Evolutionary conservation across 2,113 vertebrate genomes (phyloP).

Genomic region (Halichoeres trimaculatus): DNA sequence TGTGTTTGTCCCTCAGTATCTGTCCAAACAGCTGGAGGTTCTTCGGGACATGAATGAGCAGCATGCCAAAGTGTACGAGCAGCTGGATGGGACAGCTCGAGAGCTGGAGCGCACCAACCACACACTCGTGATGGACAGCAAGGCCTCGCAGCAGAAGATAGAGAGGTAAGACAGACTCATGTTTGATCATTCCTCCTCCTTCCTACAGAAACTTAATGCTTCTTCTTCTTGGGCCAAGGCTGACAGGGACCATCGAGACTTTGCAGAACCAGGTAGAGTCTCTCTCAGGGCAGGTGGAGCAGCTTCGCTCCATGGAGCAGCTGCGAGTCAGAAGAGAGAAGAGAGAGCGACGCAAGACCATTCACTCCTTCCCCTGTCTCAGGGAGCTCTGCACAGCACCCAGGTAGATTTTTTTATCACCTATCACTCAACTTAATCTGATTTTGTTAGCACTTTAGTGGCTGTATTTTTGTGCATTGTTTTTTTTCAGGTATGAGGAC

Average conservation of each 20-base stretch:
- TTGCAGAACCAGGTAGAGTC: slow-evolving; percentile 94
- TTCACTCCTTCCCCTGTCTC: slow-evolving; percentile 95
- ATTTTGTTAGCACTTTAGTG: not conserved
- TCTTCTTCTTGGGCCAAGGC: slow-evolving; percentile 71
- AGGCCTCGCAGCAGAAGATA: slow-evolving; percentile 94
- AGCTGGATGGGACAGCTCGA: slow-evolving; percentile 92
- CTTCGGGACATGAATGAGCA: slow-evolving; percentile 97
- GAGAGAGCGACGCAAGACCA: slow-evolving; percentile 91
- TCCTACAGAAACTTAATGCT: not conserved
- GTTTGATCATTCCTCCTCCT: fast-evolving
- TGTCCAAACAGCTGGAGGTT: slow-evolving; percentile 95
- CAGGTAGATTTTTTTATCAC: slow-evolving; percentile 64
- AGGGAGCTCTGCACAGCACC: slow-evolving; percentile 93
- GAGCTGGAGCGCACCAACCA: slow-evolving; percentile 94
- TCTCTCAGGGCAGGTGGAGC: slow-evolving; percentile 93
- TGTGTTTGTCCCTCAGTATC: slow-evolving; percentile 82
- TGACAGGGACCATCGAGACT: slow-evolving; percentile 91
- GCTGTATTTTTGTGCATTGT: not conserved
- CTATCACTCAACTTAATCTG: not conserved
- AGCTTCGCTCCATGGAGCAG: slow-evolving; percentile 92
- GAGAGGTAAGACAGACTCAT: slow-evolving; percentile 81
- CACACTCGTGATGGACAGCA: slow-evolving; percentile 92
- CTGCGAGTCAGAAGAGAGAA: slow-evolving; percentile 91
- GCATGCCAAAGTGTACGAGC: slow-evolving; percentile 97
- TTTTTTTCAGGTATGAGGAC: slow-evolving; percentile 65